Percentiles rank a stretch among this genome's conserved stretches.
Conservation (phyloP, 2,797 vertebrate genomes). For the Oreortyx pictus region DNA sequence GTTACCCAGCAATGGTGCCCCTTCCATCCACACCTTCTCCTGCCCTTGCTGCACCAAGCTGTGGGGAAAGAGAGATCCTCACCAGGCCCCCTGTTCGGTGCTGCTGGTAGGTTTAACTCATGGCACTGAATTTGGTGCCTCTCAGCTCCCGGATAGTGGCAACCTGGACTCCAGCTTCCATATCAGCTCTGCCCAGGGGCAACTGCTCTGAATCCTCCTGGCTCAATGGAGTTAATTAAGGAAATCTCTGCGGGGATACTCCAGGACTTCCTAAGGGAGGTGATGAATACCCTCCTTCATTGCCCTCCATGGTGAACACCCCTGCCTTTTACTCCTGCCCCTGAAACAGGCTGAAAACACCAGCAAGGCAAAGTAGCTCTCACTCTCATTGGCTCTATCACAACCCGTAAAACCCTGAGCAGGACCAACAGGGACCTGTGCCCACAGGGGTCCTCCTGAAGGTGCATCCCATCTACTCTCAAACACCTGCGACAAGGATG, state of each 20-base stretch:
- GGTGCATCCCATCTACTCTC: background rate
- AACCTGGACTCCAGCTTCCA: slow-evolving; percentile 23
- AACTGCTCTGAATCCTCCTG: background rate
- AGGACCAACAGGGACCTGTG: fast-evolving
- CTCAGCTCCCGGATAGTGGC: background rate
- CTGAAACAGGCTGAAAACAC: slow-evolving; percentile 26
- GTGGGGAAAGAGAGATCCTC: background rate
- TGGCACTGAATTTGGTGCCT: background rate
- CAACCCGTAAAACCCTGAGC: background rate
- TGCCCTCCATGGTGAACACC: background rate
- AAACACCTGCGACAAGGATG: background rate
- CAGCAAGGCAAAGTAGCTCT: background rate
- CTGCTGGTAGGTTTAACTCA: fast-evolving
- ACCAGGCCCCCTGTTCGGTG: background rate
- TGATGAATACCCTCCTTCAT: background rate
- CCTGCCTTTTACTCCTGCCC: slow-evolving; percentile 12
- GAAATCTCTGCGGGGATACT: background rate
- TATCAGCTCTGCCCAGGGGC: slow-evolving; percentile 11
- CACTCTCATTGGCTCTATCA: background rate
- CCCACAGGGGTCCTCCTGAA: background rate
- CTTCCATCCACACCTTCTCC: background rate
- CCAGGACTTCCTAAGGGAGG: background rate
- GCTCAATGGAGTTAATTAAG: background rate
- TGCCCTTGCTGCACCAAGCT: slow-evolving; percentile 65
- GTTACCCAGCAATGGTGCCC: slow-evolving; percentile 37